These are phyloP conservation scores for Chalcis sispes DNA, from an alignment of 2,888 invertebrate genomes.

Conservation along the genomic window DNA sequence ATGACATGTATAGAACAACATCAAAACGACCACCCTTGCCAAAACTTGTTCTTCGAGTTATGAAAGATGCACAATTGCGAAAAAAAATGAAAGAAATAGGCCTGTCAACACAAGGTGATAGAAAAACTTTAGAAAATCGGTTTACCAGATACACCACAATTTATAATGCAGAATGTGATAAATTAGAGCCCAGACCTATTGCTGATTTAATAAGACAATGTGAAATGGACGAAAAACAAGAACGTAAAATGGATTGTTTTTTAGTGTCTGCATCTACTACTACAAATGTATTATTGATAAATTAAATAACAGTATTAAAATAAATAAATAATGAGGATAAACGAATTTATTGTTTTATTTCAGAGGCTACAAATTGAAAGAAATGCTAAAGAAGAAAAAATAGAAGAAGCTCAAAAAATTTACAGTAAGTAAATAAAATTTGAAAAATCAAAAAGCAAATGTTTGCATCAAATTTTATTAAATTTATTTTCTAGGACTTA, in stretches of 20 bases:
- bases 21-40: constrained; percentile 75
- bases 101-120: constrained; percentile 75
- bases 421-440: constrained; percentile 70
- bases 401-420: constrained; percentile 74
- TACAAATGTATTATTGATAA: constrained; percentile 11
- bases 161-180: constrained; percentile 77
- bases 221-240: constrained; percentile 74
- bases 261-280: constrained; percentile 25
- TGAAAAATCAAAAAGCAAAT: neutral
- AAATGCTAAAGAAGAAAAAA: constrained; percentile 71
- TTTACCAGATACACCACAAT: constrained; percentile 73
- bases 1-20: constrained; percentile 19
- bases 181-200: constrained; percentile 73
- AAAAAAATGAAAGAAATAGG: constrained; percentile 76
- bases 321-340: constrained; percentile 3
- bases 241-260: constrained; percentile 64
- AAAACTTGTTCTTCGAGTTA: constrained; percentile 77
- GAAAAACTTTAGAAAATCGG: constrained; percentile 71
- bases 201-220: constrained; percentile 73
- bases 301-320: no score
- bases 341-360: constrained; percentile 50
- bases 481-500: constrained; percentile 65
- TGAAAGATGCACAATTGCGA: constrained; percentile 76
- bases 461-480: constrained; percentile 4
- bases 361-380: constrained; percentile 70